Evolutionary conservation across 1,140 invertebrate genomes (phyloP).

Genomic region (Plutomurus gul): DNA sequence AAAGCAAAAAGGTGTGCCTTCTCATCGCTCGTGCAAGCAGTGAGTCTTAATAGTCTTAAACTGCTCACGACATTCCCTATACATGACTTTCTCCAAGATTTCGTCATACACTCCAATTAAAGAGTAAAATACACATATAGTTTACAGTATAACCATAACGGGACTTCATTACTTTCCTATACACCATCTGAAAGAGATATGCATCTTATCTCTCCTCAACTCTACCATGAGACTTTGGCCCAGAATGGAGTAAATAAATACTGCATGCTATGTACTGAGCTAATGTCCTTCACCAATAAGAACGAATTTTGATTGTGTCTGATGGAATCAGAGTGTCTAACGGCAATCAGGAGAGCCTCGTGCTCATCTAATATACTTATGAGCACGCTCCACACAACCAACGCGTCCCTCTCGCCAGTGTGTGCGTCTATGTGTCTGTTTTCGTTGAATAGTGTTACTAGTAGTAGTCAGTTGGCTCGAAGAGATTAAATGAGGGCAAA

Average conservation of each 20-base stretch:
- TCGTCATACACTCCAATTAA: not conserved
- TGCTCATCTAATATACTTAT: not conserved
- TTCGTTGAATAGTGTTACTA: no score
- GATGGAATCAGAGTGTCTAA: not conserved
- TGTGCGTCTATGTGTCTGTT: no score
- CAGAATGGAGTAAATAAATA: not conserved
- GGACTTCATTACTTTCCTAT: no score
- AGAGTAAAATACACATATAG: not conserved
- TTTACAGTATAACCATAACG: not conserved
- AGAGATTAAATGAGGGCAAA: slow-evolving; percentile 12
- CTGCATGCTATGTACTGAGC: no score
- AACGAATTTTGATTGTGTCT: not conserved
- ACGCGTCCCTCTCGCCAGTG: no score
- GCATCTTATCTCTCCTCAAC: no score
- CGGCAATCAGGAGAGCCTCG: not conserved
- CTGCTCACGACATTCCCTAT: not conserved
- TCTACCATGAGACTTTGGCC: not conserved
- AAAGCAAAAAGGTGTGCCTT: not conserved
- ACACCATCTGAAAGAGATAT: not conserved
- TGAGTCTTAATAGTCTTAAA: not conserved
- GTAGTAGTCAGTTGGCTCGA: not conserved
- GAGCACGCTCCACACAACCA: not conserved
- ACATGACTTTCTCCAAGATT: not conserved
- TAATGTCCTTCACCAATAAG: no score
- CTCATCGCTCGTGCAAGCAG: not conserved